Conservation (phyloP, 2,113 vertebrate species). For the Hemiscyllium ocellatum region DNA sequence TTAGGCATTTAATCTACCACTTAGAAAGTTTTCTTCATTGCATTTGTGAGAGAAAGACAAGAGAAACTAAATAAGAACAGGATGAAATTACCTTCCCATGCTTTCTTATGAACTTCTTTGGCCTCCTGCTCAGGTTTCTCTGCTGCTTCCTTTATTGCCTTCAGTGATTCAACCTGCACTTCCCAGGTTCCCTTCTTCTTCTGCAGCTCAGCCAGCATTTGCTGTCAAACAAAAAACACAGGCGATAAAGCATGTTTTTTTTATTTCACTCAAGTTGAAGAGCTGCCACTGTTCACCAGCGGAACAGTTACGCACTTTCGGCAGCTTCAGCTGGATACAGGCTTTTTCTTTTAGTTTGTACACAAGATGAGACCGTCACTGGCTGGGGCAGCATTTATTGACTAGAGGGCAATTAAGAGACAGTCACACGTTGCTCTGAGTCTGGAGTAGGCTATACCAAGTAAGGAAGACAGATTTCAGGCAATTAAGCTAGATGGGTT, state of each 20-base stretch:
- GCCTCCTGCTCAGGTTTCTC: slow-evolving; percentile 79
- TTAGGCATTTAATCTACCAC: neutral
- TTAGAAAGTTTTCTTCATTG: neutral
- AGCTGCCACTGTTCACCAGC: neutral
- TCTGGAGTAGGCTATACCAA: no score
- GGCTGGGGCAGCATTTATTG: no score
- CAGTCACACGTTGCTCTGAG: no score
- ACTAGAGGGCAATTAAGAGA: no score
- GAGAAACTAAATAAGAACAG: neutral
- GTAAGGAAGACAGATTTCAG: no score
- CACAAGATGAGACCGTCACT: no score
- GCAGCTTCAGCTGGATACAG: neutral
- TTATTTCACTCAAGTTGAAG: neutral
- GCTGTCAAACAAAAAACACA: slow-evolving; percentile 47
- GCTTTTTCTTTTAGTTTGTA: no score
- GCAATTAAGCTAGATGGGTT: no score
- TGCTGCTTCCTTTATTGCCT: slow-evolving; percentile 64
- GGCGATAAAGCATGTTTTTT: neutral
- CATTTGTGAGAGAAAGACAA: neutral
- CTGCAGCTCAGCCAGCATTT: slow-evolving; percentile 64
- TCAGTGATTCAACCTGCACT: slow-evolving; percentile 64
- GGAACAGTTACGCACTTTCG: neutral
- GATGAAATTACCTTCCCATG: slow-evolving; percentile 70
- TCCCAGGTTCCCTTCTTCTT: slow-evolving; percentile 62
- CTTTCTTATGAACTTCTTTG: slow-evolving; percentile 71